Evolutionary conservation across 2,888 invertebrate genomes (phyloP).

Genomic region (Spilarctia lutea): DNA sequence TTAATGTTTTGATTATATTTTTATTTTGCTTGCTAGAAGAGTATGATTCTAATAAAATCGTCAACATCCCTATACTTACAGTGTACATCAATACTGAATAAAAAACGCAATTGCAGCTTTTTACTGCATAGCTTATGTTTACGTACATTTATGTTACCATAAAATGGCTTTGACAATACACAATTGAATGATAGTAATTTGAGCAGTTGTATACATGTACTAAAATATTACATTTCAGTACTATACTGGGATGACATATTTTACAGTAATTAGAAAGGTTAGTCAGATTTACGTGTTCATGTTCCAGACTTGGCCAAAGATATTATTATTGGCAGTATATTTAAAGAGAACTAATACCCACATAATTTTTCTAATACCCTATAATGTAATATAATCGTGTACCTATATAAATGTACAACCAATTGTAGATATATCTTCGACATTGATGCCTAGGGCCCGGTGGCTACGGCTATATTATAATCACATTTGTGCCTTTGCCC

Average conservation of each 20-base stretch:
- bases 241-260: neutral
- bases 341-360: slow-evolving; percentile 39
- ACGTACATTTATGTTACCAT: neutral
- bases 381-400: slow-evolving; percentile 26
- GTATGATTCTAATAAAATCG: neutral
- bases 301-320: slow-evolving; percentile 16
- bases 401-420: slow-evolving; percentile 39
- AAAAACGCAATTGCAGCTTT: neutral
- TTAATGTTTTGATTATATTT: neutral
- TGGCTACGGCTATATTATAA: slow-evolving; percentile 63
- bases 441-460: slow-evolving; percentile 55
- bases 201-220: neutral
- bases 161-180: neutral
- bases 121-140: neutral
- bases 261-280: neutral
- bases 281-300: slow-evolving; percentile 32
- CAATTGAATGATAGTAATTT: neutral
- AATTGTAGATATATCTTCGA: slow-evolving; percentile 37
- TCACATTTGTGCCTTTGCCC: slow-evolving; percentile 83
- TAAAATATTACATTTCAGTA: too few relatives aligned
- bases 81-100: neutral
- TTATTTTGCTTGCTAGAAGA: neutral
- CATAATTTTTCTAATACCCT: slow-evolving; percentile 21
- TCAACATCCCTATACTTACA: neutral
- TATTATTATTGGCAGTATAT: slow-evolving; percentile 16